Base-by-base conservation (phyloP, 2,113 vertebrate genomes). In the Bubalus kerabau region DNA sequence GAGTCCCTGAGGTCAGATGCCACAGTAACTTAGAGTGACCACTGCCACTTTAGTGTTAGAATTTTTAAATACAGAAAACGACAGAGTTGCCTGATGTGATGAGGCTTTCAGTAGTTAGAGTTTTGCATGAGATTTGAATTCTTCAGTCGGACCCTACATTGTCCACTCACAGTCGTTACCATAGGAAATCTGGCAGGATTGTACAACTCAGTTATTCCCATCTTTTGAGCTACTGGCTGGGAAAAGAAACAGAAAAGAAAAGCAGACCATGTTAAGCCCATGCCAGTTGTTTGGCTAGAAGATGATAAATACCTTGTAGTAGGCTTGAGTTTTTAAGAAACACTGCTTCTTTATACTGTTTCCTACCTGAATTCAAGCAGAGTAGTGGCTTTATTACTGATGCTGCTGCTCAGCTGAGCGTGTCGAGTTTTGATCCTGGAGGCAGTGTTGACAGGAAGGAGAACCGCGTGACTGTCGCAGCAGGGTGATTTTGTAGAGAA, bases 61-160 rank as follows among this genome's bases (percentile, higher is more conserved):
- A 40, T 40, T 56, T 74, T 56, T 80, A 40, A 46, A 23, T 50
- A 36, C 0, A 2, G 86, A 74, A 59, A 71, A 9, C 11, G 12
- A 56, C 24, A 43, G 30, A 56, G 52, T 17, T 52, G 87, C 93
- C 91, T 59, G 2, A 3, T 40, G 19, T 15, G 32, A 21, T 2
- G 57, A 94, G 82, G 59, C 19, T 8, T n/a, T 83, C 23, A 0
- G 26, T 67, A 60, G 60, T 80, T 87, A 84, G 88, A 91, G 59
- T 96, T 95, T 86, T 98, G 97, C 97, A 84, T 93, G 95, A 94
- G 46, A 89, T 56, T 80, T 32, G 90, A 30, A 21, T 64, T 67
- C 83, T 64, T 67, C 32, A 32, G 10, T 82, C 57, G 81, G 86
- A 59, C 82, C 46, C 57, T 57, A 12, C 30, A 0, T 17, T 85